Conservation (phyloP, 2,888 invertebrate species). For the Linyphia triangularis region DNA sequence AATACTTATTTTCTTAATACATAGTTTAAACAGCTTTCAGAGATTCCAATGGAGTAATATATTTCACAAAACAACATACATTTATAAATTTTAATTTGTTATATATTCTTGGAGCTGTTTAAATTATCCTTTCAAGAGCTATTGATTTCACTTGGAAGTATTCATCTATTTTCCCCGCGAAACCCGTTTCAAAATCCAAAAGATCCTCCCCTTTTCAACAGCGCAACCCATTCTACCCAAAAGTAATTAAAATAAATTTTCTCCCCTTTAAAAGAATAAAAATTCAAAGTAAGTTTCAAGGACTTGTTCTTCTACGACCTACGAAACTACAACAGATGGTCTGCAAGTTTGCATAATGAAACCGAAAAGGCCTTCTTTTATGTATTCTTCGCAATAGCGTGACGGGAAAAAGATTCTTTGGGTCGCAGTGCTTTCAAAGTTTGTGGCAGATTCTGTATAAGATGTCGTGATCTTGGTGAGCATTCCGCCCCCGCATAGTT, state of each 20-base stretch:
- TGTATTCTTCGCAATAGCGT: slow-evolving; percentile 51
- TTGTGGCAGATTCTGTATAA: slow-evolving; percentile 39
- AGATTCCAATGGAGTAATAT: too few species aligned
- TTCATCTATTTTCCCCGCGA: too few species aligned
- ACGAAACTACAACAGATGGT: slow-evolving; percentile 61
- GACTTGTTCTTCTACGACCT: slow-evolving; percentile 37
- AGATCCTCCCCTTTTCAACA: slow-evolving; percentile 9
- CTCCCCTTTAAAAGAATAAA: slow-evolving; percentile 29
- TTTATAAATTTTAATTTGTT: too few species aligned
- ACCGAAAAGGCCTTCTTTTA: slow-evolving; percentile 50
- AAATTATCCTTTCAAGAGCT: too few species aligned
- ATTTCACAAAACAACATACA: too few species aligned
- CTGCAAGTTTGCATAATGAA: slow-evolving; percentile 66
- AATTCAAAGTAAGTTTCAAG: slow-evolving; percentile 46
- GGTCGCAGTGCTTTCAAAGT: slow-evolving; percentile 57
- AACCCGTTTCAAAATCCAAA: background rate
- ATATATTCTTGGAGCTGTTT: too few species aligned
- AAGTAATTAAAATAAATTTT: slow-evolving; percentile 55
- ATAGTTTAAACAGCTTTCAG: too few species aligned
- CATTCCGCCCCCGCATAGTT: slow-evolving; percentile 13
- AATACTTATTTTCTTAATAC: too few species aligned
- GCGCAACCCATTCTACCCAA: background rate
- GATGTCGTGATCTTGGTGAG: slow-evolving; percentile 47
- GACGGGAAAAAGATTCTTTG: slow-evolving; percentile 18
- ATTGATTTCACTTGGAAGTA: too few species aligned